Evolutionary conservation across 2,113 vertebrate species (phyloP).

Genomic region (Nothoprocta pentlandii): DNA sequence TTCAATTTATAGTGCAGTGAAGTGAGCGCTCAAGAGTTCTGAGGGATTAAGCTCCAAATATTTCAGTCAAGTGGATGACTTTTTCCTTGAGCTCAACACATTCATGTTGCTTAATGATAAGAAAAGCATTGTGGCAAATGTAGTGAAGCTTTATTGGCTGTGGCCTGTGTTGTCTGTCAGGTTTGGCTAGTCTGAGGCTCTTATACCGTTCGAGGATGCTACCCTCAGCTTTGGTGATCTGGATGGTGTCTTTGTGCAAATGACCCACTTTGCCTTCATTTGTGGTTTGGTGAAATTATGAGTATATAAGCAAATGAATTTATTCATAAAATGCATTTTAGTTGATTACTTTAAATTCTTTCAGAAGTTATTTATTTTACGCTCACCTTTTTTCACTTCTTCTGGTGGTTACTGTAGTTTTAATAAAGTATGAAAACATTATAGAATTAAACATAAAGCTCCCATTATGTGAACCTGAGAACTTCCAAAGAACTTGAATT

Average conservation of each 20-base stretch:
- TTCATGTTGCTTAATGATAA: slow-evolving; percentile 60
- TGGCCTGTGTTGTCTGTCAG: not conserved
- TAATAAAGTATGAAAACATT: not conserved
- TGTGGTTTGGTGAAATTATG: not conserved
- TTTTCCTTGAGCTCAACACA: slow-evolving; percentile 42
- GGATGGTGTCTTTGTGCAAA: not conserved
- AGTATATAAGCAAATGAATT: not conserved
- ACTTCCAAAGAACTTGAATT: not conserved
- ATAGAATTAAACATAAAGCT: not conserved
- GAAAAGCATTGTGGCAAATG: slow-evolving; percentile 35
- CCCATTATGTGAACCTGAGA: not conserved
- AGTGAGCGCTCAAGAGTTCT: slow-evolving; percentile 56
- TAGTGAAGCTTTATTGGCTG: slow-evolving; percentile 5
- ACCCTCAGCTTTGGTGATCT: not conserved
- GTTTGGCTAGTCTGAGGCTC: slow-evolving; percentile 11
- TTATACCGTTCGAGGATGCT: not conserved
- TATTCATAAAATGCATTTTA: not conserved
- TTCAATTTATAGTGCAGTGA: slow-evolving; percentile 53
- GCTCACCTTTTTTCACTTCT: not conserved
- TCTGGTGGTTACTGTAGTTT: not conserved
- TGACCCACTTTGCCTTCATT: not conserved
- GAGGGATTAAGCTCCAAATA: slow-evolving; percentile 64
- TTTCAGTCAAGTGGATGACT: slow-evolving; percentile 66
- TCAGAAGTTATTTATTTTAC: not conserved
- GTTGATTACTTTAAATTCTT: not conserved